These are phyloP conservation scores for Lemur catta DNA, from an alignment of 2,797 vertebrate genomes.

Conservation along the genomic window DNA sequence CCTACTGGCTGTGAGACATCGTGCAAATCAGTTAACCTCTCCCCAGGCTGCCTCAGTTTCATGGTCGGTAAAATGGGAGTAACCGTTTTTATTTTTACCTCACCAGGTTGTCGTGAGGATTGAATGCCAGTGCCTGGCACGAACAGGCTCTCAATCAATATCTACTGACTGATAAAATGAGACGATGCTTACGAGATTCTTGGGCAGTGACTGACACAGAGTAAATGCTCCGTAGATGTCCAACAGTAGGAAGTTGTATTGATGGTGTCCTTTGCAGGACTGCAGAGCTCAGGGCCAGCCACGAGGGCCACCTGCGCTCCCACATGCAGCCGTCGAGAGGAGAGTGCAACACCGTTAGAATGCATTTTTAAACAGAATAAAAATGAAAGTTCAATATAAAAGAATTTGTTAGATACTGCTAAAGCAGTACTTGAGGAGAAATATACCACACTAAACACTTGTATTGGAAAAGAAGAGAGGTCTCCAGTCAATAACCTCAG, in stretches of 20 bases:
- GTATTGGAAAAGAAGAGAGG: background rate
- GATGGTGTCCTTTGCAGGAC: background rate
- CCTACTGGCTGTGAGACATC: slow-evolving; percentile 53
- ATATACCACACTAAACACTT: background rate
- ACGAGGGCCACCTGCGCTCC: background rate
- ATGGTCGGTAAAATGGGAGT: background rate
- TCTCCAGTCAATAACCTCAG: background rate
- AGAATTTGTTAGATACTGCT: background rate
- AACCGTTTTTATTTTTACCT: background rate
- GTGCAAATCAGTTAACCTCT: background rate
- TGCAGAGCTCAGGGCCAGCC: background rate
- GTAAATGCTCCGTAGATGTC: background rate
- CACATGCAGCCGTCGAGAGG: background rate
- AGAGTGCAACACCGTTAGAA: background rate
- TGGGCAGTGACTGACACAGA: background rate
- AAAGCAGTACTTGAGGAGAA: background rate
- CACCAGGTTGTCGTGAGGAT: accelerated
- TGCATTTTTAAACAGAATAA: background rate
- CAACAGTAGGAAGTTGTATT: background rate
- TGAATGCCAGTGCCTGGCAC: background rate
- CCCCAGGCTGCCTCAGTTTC: background rate
- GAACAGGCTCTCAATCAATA: background rate
- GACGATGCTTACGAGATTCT: background rate
- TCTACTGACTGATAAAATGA: background rate
- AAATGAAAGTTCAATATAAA: background rate